Conservation (phyloP, 1,140 invertebrate species). For the Aphelenchoides avenae region DNA sequence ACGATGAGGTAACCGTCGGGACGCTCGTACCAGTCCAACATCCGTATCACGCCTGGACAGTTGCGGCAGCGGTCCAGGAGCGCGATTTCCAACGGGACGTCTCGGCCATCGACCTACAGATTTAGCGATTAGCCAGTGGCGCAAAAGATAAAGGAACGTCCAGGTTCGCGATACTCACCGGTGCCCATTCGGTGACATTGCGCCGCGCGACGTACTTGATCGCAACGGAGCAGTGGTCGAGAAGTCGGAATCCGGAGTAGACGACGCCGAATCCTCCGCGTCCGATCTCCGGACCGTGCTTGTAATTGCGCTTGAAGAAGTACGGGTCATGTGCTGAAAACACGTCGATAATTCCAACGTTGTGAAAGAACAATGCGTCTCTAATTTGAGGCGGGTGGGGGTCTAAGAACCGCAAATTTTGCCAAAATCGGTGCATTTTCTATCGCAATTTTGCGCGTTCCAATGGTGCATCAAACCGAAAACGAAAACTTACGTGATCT, state of each 20-base stretch:
- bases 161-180: slow-evolving; percentile 59
- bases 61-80: slow-evolving; percentile 66
- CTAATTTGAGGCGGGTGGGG: too few relatives aligned
- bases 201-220: slow-evolving; percentile 67
- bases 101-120: slow-evolving; percentile 61
- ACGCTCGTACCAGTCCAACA: slow-evolving; percentile 67
- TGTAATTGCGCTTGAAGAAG: slow-evolving; percentile 61
- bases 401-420: too few relatives aligned
- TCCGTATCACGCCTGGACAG: slow-evolving; percentile 66
- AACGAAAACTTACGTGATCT: too few relatives aligned
- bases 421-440: too few relatives aligned
- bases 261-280: slow-evolving; percentile 69
- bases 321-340: slow-evolving; percentile 45
- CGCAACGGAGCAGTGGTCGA: slow-evolving; percentile 66
- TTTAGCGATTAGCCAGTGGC: too few relatives aligned
- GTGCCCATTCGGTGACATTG: slow-evolving; percentile 67
- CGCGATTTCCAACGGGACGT: slow-evolving; percentile 68
- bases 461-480: too few relatives aligned
- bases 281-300: slow-evolving; percentile 64
- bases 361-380: too few relatives aligned
- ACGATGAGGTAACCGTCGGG: slow-evolving; percentile 65
- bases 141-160: too few relatives aligned
- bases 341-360: too few relatives aligned
- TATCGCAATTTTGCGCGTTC: too few relatives aligned
- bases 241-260: slow-evolving; percentile 65